These are phyloP conservation scores for Dermochelys coriacea DNA, from an alignment of 2,797 vertebrate genomes.

Conservation along the genomic window DNA sequence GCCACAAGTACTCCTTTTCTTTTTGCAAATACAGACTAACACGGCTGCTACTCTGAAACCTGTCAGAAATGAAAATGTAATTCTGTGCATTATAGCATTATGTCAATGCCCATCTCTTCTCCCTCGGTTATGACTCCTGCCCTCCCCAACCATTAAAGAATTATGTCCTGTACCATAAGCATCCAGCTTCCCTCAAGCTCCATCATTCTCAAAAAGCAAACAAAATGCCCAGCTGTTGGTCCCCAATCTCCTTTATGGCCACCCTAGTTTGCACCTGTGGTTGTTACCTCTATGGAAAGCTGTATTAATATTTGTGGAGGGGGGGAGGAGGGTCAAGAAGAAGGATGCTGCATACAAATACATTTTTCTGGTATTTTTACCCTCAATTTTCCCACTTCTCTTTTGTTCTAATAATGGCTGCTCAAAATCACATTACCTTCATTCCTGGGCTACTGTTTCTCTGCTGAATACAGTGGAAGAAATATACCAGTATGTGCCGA, in stretches of 20 bases:
- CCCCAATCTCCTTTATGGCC: background rate
- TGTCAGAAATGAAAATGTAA: constrained; percentile 18
- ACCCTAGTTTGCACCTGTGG: background rate
- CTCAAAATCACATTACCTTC: background rate
- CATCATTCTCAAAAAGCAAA: background rate
- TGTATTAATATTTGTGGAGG: background rate
- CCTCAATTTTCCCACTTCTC: rapidly evolving
- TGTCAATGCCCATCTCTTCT: background rate
- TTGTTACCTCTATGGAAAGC: background rate
- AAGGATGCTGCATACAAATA: background rate
- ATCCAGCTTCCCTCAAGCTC: background rate
- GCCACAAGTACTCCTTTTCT: too few relatives aligned
- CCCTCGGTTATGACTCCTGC: background rate
- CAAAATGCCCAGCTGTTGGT: background rate
- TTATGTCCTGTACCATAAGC: rapidly evolving
- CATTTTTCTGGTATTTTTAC: background rate
- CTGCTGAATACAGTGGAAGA: background rate
- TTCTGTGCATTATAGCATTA: background rate
- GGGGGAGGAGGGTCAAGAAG: rapidly evolving
- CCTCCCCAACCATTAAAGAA: background rate
- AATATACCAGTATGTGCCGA: background rate
- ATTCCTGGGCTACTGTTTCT: background rate
- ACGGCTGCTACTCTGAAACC: too few relatives aligned
- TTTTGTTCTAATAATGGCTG: background rate
- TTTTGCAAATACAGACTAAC: too few relatives aligned